Evolutionary conservation across 2,113 vertebrate genomes (phyloP).

Genomic region (Numenius arquata): DNA sequence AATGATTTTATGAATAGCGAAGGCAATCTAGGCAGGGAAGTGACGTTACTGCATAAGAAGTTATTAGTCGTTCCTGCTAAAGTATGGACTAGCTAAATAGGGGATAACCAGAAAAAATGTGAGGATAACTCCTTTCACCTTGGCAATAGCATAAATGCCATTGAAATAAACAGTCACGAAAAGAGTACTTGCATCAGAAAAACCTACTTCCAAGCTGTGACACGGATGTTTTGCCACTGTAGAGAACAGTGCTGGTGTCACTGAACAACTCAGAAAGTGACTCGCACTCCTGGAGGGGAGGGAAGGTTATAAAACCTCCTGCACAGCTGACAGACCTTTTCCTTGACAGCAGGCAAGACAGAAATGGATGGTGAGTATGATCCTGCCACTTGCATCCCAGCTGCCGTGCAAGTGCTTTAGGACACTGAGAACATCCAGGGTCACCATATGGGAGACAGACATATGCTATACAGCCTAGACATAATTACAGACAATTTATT

Average conservation of each 20-base stretch:
- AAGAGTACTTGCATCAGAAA: not conserved
- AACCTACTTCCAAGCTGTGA: not conserved
- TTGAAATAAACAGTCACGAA: not conserved
- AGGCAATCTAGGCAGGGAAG: not conserved
- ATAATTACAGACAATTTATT: not conserved
- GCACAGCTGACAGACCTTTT: not conserved
- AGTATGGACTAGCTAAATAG: not conserved
- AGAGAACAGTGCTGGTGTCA: not conserved
- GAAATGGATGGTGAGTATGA: not conserved
- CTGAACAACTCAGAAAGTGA: not conserved
- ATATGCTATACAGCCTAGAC: not conserved
- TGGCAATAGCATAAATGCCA: not conserved
- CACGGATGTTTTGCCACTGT: not conserved
- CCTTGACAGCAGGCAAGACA: not conserved
- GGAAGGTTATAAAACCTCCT: not conserved
- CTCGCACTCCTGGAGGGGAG: accelerated
- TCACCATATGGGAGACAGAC: not conserved
- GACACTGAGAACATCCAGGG: not conserved
- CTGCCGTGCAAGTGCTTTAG: not conserved
- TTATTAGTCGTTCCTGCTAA: not conserved
- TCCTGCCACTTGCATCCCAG: not conserved
- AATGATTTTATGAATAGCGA: not conserved
- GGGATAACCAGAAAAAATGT: not conserved
- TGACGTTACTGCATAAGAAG: not conserved
- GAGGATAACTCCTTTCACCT: not conserved